Evolutionary conservation across 2,888 invertebrate species (phyloP), one percentile per base, ranked within the genome.

Genomic region (Drosophila falleni): DNA sequence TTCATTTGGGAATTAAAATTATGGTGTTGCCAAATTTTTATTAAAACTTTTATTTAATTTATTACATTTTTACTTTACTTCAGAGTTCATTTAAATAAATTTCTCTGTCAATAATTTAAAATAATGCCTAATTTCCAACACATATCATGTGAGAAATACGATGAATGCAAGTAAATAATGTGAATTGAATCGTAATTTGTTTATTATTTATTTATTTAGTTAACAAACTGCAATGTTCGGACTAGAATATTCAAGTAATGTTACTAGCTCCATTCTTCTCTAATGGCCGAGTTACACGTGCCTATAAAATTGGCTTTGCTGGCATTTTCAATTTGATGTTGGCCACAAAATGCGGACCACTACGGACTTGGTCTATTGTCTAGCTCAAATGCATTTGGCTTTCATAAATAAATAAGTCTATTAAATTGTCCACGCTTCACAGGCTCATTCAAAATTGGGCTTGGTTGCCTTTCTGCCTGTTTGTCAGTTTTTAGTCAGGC

Each of bases 341-440:
- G 55, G 70, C 62, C 88, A 37, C 35, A 51, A 10, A 19, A 3
- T 11, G 5, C 8, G n/a, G 33, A 11, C 16, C 19, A 39, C 23
- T 23, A 23, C 5, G 4, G 26, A 35, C 15, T 46, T 23, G 35
- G 54, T 67, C 55, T 47, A 66, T 72, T 81, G 88, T 74, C 65
- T 26, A 56, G 62, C 67, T 66, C 66, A 84, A 89, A 69, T 84
- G 89, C 83, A 82, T 76, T 85, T 80, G 73, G 58, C 59, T 71
- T 74, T 89, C 80, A 84, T 84, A 84, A 84, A 84, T 84, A 84
- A 89, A 88, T 80, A 88, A 72, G 80, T 71, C 77, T 82, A 71
- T 82, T 86, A 88, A 84, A 84, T 82, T 88, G 87, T 80, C 69
- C 80, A 73, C 62, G 83, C 54, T 74, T 55, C 63, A 65, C 19